Conservation (phyloP, 2,888 invertebrate genomes). For the Lordiphosa fenestrarum region DNA sequence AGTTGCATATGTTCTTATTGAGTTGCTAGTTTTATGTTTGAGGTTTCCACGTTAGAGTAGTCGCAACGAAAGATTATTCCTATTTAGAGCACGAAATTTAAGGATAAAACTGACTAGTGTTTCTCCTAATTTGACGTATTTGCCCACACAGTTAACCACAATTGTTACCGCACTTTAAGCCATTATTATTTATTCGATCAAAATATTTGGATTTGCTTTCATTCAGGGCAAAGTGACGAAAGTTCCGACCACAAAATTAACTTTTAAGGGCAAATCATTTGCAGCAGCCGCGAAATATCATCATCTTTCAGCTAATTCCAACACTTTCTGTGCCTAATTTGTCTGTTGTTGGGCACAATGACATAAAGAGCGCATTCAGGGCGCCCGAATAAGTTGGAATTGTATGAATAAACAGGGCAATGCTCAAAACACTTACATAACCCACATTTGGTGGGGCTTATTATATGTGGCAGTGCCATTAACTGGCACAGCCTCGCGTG, state of each 20-base stretch:
- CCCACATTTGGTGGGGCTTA: conserved; percentile 51
- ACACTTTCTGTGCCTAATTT: conserved; percentile 58
- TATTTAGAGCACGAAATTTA: too few species aligned
- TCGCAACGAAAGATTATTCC: too few species aligned
- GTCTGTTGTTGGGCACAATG: conserved; percentile 31
- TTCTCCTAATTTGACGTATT: too few species aligned
- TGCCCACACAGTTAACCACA: too few species aligned
- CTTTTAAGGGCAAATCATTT: conserved; percentile 46
- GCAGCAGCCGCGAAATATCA: conserved; percentile 30
- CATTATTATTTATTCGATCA: conserved; percentile 8
- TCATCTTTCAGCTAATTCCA: conserved; percentile 35
- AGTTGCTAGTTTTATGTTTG: background rate
- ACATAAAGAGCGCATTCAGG: conserved; percentile 25
- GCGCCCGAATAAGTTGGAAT: conserved; percentile 19
- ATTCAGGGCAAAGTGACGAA: conserved; percentile 31
- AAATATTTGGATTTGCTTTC: conserved; percentile 21
- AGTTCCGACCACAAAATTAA: conserved; percentile 39
- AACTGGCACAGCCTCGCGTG: conserved; percentile 45
- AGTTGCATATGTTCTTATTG: background rate
- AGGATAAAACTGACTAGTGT: too few species aligned
- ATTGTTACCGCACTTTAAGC: too few species aligned
- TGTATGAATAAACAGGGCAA: conserved; percentile 60
- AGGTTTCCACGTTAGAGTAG: too few species aligned
- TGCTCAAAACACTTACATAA: conserved; percentile 60
- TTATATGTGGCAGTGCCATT: conserved; percentile 22